Conservation (phyloP, 1,140 invertebrate genomes). For the Papilio polytes region DNA sequence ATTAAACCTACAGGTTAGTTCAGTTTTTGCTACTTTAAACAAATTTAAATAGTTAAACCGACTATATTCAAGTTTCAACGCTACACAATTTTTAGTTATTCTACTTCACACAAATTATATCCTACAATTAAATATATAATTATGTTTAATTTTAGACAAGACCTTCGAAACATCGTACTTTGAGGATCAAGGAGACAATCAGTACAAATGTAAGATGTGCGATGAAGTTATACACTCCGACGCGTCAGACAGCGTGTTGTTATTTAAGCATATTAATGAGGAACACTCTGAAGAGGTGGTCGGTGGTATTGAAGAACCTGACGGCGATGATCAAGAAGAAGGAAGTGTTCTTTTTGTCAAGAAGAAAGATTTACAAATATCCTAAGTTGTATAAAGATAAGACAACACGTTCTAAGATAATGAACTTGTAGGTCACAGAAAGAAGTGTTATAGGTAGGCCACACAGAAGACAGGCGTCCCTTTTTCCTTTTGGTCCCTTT, state of each 20-base stretch:
- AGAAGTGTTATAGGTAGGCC: too few species aligned
- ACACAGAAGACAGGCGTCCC: too few species aligned
- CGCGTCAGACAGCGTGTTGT: not conserved
- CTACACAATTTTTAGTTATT: too few species aligned
- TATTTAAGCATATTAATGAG: conserved; percentile 32
- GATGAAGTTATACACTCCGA: conserved; percentile 1
- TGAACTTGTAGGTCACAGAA: too few species aligned
- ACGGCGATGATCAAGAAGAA: conserved; percentile 7
- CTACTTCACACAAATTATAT: too few species aligned
- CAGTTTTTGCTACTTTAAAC: not conserved
- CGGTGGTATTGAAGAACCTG: conserved; percentile 7
- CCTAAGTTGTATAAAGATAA: conserved; percentile 5
- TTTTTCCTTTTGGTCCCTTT: too few species aligned
- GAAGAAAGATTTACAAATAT: conserved; percentile 26
- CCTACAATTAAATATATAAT: too few species aligned
- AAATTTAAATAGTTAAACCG: too few species aligned
- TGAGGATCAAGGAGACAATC: not conserved
- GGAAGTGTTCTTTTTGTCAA: conserved; percentile 36
- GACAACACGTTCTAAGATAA: not conserved
- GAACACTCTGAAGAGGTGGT: conserved; percentile 26
- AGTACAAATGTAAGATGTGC: conserved; percentile 29
- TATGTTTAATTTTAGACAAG: conserved; percentile 18
- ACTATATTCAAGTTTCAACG: too few species aligned
- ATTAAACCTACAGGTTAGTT: not conserved
- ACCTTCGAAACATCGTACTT: conserved; percentile 31